These are phyloP conservation scores for Zonitis immaculata DNA, from an alignment of 2,888 invertebrate genomes.

Conservation along the genomic window DNA sequence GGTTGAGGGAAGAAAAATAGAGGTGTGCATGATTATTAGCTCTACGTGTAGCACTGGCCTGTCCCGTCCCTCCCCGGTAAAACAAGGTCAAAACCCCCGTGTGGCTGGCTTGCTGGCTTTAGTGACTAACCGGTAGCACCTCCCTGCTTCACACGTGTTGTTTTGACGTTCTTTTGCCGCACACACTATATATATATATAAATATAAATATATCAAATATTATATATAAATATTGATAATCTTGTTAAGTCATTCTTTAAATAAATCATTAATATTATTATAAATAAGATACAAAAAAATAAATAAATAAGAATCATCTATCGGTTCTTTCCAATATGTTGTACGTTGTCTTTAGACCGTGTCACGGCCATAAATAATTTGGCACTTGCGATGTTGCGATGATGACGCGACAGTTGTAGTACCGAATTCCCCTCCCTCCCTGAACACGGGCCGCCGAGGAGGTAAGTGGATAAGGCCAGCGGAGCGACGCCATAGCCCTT, in stretches of 20 bases:
- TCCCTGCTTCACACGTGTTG: conserved; percentile 50
- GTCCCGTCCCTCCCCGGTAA: conserved; percentile 51
- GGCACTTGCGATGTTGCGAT: conserved; percentile 38
- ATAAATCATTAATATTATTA: too few relatives aligned
- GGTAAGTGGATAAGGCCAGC: conserved; percentile 51
- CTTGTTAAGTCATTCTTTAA: conserved; percentile 12
- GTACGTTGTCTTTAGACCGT: conserved; percentile 57
- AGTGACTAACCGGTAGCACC: conserved; percentile 51
- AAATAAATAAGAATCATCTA: conserved; percentile 26
- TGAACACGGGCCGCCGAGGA: conserved; percentile 49
- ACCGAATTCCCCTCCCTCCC: conserved; percentile 54
- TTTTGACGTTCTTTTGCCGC: conserved; percentile 52
- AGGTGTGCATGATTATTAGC: conserved; percentile 88
- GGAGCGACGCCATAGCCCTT: conserved; percentile 37
- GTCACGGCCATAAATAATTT: conserved; percentile 54
- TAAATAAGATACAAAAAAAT: too few relatives aligned
- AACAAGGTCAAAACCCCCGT: conserved; percentile 51
- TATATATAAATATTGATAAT: neutral
- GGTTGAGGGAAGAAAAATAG: conserved; percentile 99
- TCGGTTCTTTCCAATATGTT: conserved; percentile 47
- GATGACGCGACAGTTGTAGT: conserved; percentile 40
- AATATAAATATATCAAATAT: conserved; percentile 8
- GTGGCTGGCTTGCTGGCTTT: conserved; percentile 51
- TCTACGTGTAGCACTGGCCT: conserved; percentile 60
- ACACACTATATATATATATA: conserved; percentile 37